Conservation (phyloP, 2,797 vertebrate genomes). For the Tokudaia tokunoshimensis region DNA sequence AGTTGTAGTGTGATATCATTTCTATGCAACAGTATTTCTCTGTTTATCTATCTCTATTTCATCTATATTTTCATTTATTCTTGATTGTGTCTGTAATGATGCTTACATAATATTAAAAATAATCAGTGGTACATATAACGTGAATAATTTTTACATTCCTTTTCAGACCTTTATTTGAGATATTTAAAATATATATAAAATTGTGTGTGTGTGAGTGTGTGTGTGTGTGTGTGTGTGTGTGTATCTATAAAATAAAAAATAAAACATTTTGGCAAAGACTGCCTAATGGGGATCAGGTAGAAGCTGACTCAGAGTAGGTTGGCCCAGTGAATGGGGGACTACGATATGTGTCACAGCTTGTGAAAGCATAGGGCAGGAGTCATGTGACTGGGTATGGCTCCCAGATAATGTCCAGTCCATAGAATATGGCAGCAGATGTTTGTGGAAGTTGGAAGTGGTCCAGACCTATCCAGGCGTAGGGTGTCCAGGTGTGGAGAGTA, state of each 20-base stretch:
- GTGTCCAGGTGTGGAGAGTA: too few species aligned
- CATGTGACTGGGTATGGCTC: not conserved
- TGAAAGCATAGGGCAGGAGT: not conserved
- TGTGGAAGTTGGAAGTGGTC: not conserved
- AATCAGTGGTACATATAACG: not conserved
- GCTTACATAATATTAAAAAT: not conserved
- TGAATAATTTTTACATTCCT: not conserved
- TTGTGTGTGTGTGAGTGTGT: not conserved
- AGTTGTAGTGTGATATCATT: not conserved
- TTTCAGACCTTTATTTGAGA: not conserved
- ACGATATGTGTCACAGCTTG: not conserved
- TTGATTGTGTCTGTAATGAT: not conserved
- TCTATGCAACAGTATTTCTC: slow-evolving; percentile 42
- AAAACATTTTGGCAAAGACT: not conserved
- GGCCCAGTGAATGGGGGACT: not conserved
- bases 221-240: not conserved
- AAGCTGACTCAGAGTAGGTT: not conserved
- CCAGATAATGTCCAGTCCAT: not conserved
- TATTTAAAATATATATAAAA: too few species aligned
- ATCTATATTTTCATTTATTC: not conserved
- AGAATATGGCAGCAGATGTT: too few species aligned
- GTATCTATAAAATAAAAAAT: too few species aligned
- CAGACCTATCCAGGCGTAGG: not conserved
- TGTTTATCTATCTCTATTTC: not conserved
- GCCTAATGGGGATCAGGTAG: not conserved